A percentile compares a stretch with the other conserved stretches of the same genome.
Conservation (phyloP, 2,888 invertebrate species). For the Nasonovia ribisnigri region DNA sequence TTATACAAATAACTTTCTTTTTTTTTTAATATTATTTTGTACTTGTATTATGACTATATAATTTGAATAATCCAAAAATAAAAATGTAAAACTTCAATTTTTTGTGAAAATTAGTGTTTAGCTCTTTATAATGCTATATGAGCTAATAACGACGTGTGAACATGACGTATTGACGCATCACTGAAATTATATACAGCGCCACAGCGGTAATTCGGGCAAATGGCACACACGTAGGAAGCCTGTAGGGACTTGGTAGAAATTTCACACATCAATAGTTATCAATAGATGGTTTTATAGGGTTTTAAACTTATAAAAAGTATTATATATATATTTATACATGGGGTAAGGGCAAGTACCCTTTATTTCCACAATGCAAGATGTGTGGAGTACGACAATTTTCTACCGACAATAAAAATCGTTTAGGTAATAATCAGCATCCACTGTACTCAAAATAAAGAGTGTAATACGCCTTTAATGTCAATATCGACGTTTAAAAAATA, state of each 20-base stretch:
- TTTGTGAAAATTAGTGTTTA: background rate
- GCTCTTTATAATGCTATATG: background rate
- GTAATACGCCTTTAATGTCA: conserved; percentile 1
- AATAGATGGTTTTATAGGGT: conserved; percentile 57
- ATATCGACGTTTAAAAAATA: conserved; percentile 24
- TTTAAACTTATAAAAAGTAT: conserved; percentile 26
- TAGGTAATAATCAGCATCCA: conserved; percentile 22
- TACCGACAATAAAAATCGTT: conserved; percentile 44
- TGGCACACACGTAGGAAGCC: conserved; percentile 26
- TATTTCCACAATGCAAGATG: conserved; percentile 34
- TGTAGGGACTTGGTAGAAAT: conserved; percentile 37
- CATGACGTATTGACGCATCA: background rate
- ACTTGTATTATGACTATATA: background rate
- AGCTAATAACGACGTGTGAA: conserved; percentile 48
- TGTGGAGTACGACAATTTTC: conserved; percentile 25
- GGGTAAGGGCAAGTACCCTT: conserved; percentile 39
- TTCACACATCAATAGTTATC: conserved; percentile 57
- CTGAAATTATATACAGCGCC: background rate
- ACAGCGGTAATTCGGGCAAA: conserved; percentile 28
- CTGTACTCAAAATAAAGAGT: conserved; percentile 23
- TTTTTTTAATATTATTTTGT: background rate
- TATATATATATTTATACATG: background rate
- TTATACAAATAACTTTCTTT: background rate
- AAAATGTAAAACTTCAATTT: background rate
- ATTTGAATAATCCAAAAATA: background rate